Percentiles rank a stretch among this genome's conserved stretches.
phyloP scores from a whole-genome alignment of 2,113 vertebrate species.

The Lepisosteus oculatus region DNA sequence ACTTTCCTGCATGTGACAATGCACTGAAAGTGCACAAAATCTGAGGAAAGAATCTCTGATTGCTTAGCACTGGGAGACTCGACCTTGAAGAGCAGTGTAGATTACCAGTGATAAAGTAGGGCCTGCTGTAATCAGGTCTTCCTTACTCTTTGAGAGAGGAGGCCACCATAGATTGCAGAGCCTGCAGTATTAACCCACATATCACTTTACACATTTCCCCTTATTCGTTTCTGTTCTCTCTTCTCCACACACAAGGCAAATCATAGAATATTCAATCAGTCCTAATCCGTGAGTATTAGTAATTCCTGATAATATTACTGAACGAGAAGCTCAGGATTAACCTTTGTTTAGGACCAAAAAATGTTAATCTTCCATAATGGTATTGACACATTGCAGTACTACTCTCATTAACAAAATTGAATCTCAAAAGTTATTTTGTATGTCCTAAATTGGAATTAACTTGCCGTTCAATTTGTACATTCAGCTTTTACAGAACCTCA shows the following conservation, averaged over 20 bases:
- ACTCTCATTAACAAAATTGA: slow-evolving; percentile 31
- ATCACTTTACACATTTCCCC: neutral
- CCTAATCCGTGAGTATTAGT: slow-evolving; percentile 23
- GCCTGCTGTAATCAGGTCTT: too few relatives aligned
- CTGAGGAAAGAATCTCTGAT: too few relatives aligned
- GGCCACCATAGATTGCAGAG: too few relatives aligned
- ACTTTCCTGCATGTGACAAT: too few relatives aligned
- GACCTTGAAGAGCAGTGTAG: too few relatives aligned
- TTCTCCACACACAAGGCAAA: slow-evolving; percentile 14
- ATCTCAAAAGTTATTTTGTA: slow-evolving; percentile 20
- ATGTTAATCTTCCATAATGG: slow-evolving; percentile 22
- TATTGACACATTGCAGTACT: slow-evolving; percentile 30
- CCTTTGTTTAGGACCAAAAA: slow-evolving; percentile 32
- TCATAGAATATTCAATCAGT: slow-evolving; percentile 17
- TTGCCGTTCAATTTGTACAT: neutral
- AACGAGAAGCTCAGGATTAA: slow-evolving; percentile 19
- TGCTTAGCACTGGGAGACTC: too few relatives aligned
- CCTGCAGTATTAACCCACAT: too few relatives aligned
- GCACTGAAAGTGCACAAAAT: too few relatives aligned
- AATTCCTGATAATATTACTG: slow-evolving; percentile 22
- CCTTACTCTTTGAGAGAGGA: too few relatives aligned
- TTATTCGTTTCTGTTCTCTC: neutral
- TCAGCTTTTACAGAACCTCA: neutral
- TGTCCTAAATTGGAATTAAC: neutral
- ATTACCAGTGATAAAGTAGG: too few relatives aligned